phyloP scores from a whole-genome alignment of 2,113 vertebrate species.

The Merops nubicus region DNA sequence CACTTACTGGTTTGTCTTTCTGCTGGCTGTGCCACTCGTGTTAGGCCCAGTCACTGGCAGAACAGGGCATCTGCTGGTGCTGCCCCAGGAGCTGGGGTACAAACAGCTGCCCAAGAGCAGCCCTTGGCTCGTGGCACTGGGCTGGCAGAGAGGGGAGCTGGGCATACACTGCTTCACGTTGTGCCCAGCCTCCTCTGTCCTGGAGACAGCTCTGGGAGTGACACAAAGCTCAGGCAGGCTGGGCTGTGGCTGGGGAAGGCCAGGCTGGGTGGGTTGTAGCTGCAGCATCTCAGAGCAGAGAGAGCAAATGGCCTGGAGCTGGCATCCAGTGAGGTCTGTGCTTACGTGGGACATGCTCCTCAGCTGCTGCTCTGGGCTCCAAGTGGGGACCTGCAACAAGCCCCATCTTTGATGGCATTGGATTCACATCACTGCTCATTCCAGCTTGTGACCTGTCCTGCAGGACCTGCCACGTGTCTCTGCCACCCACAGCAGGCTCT shows the following conservation, averaged over 20 bases:
- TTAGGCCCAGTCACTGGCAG: too few relatives aligned
- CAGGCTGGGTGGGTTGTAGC: background rate
- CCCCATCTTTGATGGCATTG: conserved; percentile 19
- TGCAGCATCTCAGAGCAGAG: background rate
- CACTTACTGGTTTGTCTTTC: too few relatives aligned
- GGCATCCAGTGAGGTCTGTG: background rate
- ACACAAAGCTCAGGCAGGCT: background rate
- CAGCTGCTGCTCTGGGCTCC: conserved; percentile 26
- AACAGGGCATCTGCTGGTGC: too few relatives aligned
- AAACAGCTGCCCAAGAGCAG: background rate
- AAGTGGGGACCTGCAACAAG: conserved; percentile 46
- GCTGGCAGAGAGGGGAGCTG: conserved; percentile 17
- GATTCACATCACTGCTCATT: conserved; percentile 59
- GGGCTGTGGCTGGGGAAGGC: background rate
- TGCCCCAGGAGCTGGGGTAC: too few relatives aligned
- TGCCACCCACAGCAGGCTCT: conserved; percentile 27
- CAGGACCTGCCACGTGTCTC: conserved; percentile 45
- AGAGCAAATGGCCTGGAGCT: background rate
- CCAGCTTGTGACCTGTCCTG: conserved; percentile 40
- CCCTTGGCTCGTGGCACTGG: too few relatives aligned
- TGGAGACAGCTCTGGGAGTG: background rate
- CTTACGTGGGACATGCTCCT: conserved; percentile 38
- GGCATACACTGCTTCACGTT: too few relatives aligned
- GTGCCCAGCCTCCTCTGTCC: background rate
- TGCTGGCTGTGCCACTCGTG: too few relatives aligned